phyloP scores from a whole-genome alignment of 2,888 invertebrate species.

The Parnassius mnemosyne region DNA sequence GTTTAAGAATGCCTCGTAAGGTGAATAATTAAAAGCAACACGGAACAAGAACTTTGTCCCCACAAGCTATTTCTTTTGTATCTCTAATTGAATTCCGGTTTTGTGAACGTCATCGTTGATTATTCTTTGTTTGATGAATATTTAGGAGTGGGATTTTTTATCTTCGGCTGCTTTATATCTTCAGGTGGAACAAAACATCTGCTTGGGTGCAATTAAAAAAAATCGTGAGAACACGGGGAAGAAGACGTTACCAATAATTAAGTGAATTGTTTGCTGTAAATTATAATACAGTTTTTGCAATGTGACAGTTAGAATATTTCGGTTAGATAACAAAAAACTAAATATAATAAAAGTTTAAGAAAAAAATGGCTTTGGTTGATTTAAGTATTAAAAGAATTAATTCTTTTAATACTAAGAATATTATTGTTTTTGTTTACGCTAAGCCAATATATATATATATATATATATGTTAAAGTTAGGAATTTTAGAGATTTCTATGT shows the following conservation, averaged over 20 bases:
- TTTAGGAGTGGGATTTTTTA: constrained; percentile 54
- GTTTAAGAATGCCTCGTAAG: constrained; percentile 45
- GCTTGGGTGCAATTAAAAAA: constrained; percentile 71
- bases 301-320: constrained; percentile 8
- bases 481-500: no score
- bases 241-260: constrained; percentile 59
- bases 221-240: constrained; percentile 73
- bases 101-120: constrained; percentile 69
- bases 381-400: no score
- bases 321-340: background rate
- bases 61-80: constrained; percentile 66
- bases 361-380: no score
- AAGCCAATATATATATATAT: no score
- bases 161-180: constrained; percentile 58
- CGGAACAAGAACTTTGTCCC: constrained; percentile 72
- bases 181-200: constrained; percentile 64
- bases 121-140: constrained; percentile 68
- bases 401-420: no score
- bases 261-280: constrained; percentile 40
- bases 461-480: no score
- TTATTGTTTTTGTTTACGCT: no score
- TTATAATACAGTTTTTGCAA: constrained; percentile 34
- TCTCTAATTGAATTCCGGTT: constrained; percentile 76
- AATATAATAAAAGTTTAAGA: no score
- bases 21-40: constrained; percentile 69